These are phyloP conservation scores for Drosophila ezoana DNA, from an alignment of 2,888 invertebrate species.

Conservation along the genomic window DNA sequence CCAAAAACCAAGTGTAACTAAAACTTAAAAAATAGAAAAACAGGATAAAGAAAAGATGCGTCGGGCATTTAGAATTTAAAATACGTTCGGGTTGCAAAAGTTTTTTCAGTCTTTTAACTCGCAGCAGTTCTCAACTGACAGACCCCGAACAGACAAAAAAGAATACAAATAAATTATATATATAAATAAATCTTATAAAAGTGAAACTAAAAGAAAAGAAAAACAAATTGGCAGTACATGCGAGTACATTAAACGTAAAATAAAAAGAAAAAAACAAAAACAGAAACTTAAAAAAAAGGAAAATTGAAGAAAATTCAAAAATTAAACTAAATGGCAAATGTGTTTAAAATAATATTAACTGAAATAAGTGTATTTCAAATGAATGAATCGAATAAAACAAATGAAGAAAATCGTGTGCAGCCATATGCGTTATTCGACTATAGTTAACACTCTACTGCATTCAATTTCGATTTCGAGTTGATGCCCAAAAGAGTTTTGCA, in stretches of 20 bases:
- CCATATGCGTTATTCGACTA: constrained; percentile 1
- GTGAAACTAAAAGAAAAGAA: constrained; percentile 1
- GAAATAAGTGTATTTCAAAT: constrained; percentile 67
- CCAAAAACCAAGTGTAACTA: constrained; percentile 47
- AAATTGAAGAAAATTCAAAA: constrained; percentile 2
- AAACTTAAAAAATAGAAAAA: constrained; percentile 19
- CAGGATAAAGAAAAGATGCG: constrained; percentile 16
- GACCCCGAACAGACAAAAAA: constrained; percentile 29
- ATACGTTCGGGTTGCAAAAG: constrained; percentile 37
- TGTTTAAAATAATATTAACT: constrained; percentile 71
- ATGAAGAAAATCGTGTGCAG: constrained; percentile 43
- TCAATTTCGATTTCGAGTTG: constrained; percentile 10
- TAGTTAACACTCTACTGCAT: not conserved
- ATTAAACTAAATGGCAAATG: constrained; percentile 54
- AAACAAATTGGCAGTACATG: constrained; percentile 6
- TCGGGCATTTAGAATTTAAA: constrained; percentile 59
- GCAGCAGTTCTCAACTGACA: constrained; percentile 30
- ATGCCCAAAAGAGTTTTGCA: not conserved
- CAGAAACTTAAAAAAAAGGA: not conserved
- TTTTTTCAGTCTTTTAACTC: constrained; percentile 41
- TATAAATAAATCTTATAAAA: constrained; percentile 11
- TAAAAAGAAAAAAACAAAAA: not conserved
- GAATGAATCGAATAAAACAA: constrained; percentile 75
- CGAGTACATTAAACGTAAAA: not conserved
- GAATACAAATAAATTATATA: not conserved